A percentile compares a stretch with the other conserved stretches of the same genome.
phyloP scores from a whole-genome alignment of 2,113 vertebrate genomes.

The Syngnathoides biaculeatus region DNA sequence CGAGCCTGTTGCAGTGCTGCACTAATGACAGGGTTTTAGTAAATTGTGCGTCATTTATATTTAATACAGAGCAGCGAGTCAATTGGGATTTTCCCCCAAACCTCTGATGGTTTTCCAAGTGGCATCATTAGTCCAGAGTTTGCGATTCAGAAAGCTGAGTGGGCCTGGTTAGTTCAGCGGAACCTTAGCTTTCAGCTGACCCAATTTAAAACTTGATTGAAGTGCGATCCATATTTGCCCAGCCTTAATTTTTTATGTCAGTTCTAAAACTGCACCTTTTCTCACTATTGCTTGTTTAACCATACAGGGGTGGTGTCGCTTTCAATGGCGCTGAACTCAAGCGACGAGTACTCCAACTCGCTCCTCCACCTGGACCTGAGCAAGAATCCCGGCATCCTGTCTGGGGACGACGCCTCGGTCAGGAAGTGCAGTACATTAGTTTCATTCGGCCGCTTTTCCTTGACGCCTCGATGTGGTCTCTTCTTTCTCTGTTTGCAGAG shows the following conservation, averaged over 20 bases:
- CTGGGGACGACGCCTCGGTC: constrained; percentile 85
- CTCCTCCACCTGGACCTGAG: constrained; percentile 87
- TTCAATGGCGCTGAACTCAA: constrained; percentile 85
- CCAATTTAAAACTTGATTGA: too few species aligned
- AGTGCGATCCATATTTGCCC: too few species aligned
- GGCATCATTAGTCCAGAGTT: too few species aligned
- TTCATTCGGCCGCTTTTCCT: constrained; percentile 9
- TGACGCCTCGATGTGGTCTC: not conserved
- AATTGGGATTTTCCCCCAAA: too few species aligned
- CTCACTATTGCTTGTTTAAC: not conserved
- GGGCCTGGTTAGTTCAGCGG: too few species aligned
- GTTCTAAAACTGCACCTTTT: not conserved
- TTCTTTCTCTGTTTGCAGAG: constrained; percentile 46
- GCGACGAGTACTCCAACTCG: constrained; percentile 84
- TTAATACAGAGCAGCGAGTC: too few species aligned
- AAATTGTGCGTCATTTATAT: not conserved
- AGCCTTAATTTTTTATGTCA: not conserved
- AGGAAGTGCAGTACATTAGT: constrained; percentile 48
- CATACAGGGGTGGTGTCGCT: constrained; percentile 81
- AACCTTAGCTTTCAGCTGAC: too few species aligned
- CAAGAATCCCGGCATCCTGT: constrained; percentile 86
- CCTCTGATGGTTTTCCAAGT: too few species aligned
- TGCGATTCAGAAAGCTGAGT: too few species aligned
- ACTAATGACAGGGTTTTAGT: not conserved
- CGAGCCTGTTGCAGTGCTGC: not conserved